Percentiles rank a stretch among this genome's conserved stretches.
phyloP scores from a whole-genome alignment of 1,140 invertebrate species.

The Meteorus sp. region DNA sequence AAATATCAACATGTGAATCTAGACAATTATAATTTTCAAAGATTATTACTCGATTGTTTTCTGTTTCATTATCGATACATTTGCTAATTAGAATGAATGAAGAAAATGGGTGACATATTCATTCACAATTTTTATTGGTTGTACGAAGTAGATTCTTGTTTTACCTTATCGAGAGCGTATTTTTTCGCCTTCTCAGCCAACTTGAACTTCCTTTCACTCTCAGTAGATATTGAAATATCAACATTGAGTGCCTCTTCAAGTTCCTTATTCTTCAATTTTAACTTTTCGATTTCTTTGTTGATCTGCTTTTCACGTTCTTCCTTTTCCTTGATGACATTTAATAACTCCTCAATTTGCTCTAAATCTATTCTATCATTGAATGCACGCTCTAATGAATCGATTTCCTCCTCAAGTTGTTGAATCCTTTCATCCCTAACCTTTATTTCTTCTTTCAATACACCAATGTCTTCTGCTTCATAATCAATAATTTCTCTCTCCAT shows the following conservation, averaged over 20 bases:
- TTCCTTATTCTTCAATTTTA: constrained; percentile 40
- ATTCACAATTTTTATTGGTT: too few species aligned
- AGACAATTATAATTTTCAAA: too few species aligned
- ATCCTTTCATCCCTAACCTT: constrained; percentile 40
- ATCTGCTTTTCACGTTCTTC: constrained; percentile 40
- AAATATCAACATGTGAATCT: not conserved
- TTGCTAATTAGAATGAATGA: not conserved
- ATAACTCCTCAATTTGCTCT: constrained; percentile 47
- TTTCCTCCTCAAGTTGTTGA: constrained; percentile 42
- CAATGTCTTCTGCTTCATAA: constrained; percentile 39
- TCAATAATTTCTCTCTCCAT: constrained; percentile 36
- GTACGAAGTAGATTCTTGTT: constrained; percentile 25
- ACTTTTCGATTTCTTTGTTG: constrained; percentile 32
- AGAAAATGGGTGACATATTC: not conserved
- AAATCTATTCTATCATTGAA: constrained; percentile 48
- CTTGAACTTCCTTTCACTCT: constrained; percentile 66
- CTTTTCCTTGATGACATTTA: constrained; percentile 45
- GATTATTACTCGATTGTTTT: not conserved
- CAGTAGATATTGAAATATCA: constrained; percentile 66
- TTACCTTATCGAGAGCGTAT: constrained; percentile 67
- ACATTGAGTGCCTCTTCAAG: constrained; percentile 62
- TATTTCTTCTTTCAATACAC: constrained; percentile 45
- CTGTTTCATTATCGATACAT: not conserved
- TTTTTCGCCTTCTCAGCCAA: constrained; percentile 64
- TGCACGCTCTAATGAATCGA: constrained; percentile 45